Evolutionary conservation across 2,888 invertebrate genomes (phyloP).

Genomic region (Trissoscelio sp.): DNA sequence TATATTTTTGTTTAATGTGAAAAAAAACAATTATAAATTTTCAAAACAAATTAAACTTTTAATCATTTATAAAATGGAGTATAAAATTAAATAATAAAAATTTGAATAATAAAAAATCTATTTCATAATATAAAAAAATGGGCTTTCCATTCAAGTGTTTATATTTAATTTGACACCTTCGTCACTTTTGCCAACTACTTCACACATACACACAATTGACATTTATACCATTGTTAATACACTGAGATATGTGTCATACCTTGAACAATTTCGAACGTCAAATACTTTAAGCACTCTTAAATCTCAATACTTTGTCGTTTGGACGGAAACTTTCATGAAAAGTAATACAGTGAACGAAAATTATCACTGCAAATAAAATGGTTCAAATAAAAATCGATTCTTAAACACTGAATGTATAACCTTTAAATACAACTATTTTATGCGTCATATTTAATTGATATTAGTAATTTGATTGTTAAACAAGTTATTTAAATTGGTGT

Average conservation of each 20-base stretch:
- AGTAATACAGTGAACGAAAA: background rate
- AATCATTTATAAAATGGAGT: too few relatives aligned
- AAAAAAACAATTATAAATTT: too few relatives aligned
- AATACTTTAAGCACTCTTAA: background rate
- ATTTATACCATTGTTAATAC: background rate
- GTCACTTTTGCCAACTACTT: background rate
- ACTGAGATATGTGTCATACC: background rate
- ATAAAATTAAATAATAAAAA: too few relatives aligned
- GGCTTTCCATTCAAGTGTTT: too few relatives aligned
- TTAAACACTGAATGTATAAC: slow-evolving; percentile 13
- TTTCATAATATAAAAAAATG: too few relatives aligned
- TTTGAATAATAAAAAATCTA: too few relatives aligned
- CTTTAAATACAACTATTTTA: background rate
- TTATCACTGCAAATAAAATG: background rate
- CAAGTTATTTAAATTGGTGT: too few relatives aligned
- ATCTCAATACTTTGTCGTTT: background rate
- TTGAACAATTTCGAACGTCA: background rate
- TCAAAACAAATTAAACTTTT: too few relatives aligned
- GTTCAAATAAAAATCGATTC: background rate
- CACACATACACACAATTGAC: background rate
- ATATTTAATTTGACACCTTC: background rate
- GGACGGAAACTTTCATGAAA: background rate
- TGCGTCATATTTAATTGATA: background rate
- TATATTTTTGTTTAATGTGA: too few relatives aligned
- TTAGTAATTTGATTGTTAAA: slow-evolving; percentile 6